Evolutionary conservation across 2,797 vertebrate genomes (phyloP), one percentile per base, ranked within the genome.

Genomic region (Rhinophrynus dorsalis): DNA sequence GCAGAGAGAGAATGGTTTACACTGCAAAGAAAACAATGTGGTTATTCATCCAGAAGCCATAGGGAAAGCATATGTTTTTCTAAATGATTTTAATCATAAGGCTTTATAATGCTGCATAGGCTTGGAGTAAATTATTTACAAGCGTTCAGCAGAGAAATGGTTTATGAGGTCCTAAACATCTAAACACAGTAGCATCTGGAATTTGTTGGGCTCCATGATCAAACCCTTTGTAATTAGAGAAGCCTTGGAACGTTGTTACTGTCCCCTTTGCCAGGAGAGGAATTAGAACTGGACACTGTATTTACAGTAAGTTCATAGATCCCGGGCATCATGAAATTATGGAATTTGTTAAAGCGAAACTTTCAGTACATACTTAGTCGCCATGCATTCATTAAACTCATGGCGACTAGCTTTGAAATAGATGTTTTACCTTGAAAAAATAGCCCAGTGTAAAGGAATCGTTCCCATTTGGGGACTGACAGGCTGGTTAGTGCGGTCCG

Each of bases 11-110:
- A 21, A 37, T 21, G 32, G 13, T 33, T 62, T 60, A 3, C 29
- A 1, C 6, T 32, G n/a, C 23, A 62, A 62, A 32, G 59, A 48
- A 47, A 21, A 62, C 59, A 62, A 62, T 62, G 59, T 33, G 42
- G 15, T 33, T 23, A 21, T 62, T 62, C 30, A 32, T 62, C 29
- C 23, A 55, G 9, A 7, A 15, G 17, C 17, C 33, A 4, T 47
- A 32, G 17, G 13, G 42, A 32, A 48, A 62, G 32, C 42, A 35
- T 26, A 47, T 33, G 58, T 32, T 48, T 23, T 13, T 11, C 8
- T 12, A 6, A 11, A 18, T 23, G 20, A 12, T 58, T 40, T 38
- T 10, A 10, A 4, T 17, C 21, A 38, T 40, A 38, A 38, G 33
- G 11, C 6, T 58, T 13, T 37, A 26, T 40, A 15, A 7, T 26